A percentile compares a stretch with the other conserved stretches of the same genome.
Evolutionary conservation across 2,113 vertebrate species (phyloP).

Genomic region (Cephalophus harveyi): DNA sequence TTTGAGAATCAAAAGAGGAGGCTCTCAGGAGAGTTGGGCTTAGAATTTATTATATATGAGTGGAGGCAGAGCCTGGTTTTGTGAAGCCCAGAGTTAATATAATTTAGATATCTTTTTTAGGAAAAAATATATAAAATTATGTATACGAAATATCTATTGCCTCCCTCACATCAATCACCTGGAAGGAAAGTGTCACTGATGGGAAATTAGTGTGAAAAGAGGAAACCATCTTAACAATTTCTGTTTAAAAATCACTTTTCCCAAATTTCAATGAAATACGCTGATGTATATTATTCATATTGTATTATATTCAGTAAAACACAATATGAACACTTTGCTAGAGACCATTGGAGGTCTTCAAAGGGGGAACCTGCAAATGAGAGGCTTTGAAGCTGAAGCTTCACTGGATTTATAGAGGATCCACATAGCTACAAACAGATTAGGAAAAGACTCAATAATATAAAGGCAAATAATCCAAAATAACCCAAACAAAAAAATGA

Average conservation of each 20-base stretch:
- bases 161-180: not conserved
- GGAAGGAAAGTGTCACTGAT: not conserved
- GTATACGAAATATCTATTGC: not conserved
- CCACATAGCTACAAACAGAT: not conserved
- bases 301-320: not conserved
- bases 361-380: not conserved
- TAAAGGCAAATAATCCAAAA: not conserved
- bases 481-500: not conserved
- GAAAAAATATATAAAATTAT: not conserved
- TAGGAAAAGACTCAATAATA: not conserved
- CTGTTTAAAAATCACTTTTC: not conserved
- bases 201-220: not conserved
- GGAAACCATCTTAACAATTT: not conserved
- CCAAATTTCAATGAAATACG: not conserved
- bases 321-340: not conserved
- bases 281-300: not conserved
- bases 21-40: not conserved
- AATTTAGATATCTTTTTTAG: not conserved
- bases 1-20: constrained; percentile 11
- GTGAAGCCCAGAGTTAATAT: not conserved
- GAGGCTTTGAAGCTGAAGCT: not conserved
- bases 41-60: not conserved
- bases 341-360: not conserved
- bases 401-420: not conserved
- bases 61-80: not conserved